These are phyloP conservation scores for Equus quagga DNA, from an alignment of 2,113 vertebrate species.

Conservation along the genomic window DNA sequence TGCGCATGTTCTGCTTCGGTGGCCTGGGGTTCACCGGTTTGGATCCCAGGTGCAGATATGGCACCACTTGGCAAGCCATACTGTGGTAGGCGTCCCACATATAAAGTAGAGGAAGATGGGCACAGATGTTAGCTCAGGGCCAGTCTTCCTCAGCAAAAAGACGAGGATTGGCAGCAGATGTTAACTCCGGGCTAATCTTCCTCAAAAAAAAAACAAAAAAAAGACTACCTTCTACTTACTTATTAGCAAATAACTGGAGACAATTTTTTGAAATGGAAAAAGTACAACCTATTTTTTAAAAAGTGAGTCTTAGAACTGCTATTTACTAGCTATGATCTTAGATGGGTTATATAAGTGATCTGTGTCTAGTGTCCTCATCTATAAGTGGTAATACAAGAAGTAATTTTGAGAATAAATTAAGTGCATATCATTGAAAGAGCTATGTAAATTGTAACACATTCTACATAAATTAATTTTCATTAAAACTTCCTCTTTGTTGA, in stretches of 20 bases:
- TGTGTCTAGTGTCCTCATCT: not conserved
- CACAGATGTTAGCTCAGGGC: no score
- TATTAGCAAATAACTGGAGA: not conserved
- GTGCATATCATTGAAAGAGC: not conserved
- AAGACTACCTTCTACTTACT: not conserved
- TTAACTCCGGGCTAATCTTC: no score
- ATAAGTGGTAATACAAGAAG: not conserved
- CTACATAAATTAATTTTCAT: not conserved
- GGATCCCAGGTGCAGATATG: no score
- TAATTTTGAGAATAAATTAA: conserved; percentile 27
- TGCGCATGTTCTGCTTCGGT: no score
- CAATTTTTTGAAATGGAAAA: conserved; percentile 13
- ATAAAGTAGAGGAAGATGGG: no score
- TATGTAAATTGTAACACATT: not conserved
- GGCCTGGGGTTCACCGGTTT: no score
- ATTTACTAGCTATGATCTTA: not conserved
- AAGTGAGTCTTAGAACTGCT: not conserved
- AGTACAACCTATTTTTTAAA: not conserved
- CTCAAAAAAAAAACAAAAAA: no score
- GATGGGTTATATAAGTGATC: not conserved
- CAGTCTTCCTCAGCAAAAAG: no score
- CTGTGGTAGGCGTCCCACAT: no score
- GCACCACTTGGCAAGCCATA: no score
- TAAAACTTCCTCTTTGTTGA: not conserved
- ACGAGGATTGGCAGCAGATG: no score